A percentile compares a stretch with the other conserved stretches of the same genome.
phyloP scores from a whole-genome alignment of 2,888 invertebrate species.

The Andrena bicolor region DNA sequence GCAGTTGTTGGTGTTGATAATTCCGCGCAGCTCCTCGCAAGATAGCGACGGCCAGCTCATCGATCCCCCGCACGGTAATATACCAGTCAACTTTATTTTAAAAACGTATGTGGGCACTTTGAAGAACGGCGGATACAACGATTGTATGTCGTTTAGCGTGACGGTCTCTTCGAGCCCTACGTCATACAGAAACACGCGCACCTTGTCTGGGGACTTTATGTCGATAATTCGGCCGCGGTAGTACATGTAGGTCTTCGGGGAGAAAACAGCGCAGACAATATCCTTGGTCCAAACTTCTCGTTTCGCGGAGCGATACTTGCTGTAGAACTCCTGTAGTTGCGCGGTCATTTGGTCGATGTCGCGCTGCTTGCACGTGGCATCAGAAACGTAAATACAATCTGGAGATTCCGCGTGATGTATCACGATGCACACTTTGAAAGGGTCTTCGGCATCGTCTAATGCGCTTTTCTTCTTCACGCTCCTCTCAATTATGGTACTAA shows the following conservation, averaged over 20 bases:
- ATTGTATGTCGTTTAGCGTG: conserved; percentile 85
- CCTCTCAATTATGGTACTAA: background rate
- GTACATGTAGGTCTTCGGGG: conserved; percentile 87
- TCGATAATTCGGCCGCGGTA: conserved; percentile 87
- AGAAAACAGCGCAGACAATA: conserved; percentile 86
- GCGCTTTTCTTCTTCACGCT: background rate
- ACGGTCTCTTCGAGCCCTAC: conserved; percentile 87
- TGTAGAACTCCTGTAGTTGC: conserved; percentile 87
- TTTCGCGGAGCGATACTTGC: conserved; percentile 71
- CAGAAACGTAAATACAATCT: conserved; percentile 87
- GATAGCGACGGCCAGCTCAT: conserved; percentile 88
- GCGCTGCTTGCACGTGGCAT: conserved; percentile 85
- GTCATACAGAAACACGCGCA: conserved; percentile 89
- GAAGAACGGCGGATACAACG: conserved; percentile 86
- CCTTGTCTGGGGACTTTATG: conserved; percentile 80
- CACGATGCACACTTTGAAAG: conserved; percentile 86
- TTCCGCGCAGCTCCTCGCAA: conserved; percentile 87
- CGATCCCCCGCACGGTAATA: conserved; percentile 89
- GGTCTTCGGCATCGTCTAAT: conserved; percentile 71
- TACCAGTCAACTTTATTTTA: conserved; percentile 89
- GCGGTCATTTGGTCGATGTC: conserved; percentile 85
- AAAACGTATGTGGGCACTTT: conserved; percentile 87
- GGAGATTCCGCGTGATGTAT: conserved; percentile 87
- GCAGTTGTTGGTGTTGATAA: conserved; percentile 86
- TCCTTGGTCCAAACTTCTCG: conserved; percentile 85